A percentile compares a stretch with the other conserved stretches of the same genome.
phyloP scores from a whole-genome alignment of 2,113 vertebrate genomes.

The Lepisosteus osseus region DNA sequence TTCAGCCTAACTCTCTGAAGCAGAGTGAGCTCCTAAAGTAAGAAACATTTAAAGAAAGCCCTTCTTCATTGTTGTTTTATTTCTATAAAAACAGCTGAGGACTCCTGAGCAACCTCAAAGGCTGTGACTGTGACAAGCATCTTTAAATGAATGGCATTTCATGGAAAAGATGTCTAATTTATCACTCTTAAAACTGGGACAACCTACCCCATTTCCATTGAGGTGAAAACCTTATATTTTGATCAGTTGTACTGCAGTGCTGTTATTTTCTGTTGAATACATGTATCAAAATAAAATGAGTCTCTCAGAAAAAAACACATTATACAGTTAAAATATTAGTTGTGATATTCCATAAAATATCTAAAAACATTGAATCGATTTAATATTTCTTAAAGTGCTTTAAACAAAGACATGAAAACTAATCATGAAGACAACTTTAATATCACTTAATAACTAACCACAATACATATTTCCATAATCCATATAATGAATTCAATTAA shows the following conservation, averaged over 20 bases:
- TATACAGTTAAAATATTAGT: no score
- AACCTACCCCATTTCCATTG: constrained; percentile 13
- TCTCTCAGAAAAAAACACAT: no score
- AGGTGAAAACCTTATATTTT: constrained; percentile 19
- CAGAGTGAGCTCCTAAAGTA: constrained; percentile 11
- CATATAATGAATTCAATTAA: no score
- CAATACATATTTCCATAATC: no score
- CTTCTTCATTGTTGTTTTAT: constrained; percentile 1
- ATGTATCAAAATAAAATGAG: no score
- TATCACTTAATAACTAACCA: no score
- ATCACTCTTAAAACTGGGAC: constrained; percentile 28
- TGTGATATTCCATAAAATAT: no score
- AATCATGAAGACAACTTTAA: no score
- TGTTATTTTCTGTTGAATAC: no score
- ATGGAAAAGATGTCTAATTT: constrained; percentile 30
- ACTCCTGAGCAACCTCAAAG: constrained; percentile 21
- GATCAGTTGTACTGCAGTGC: not conserved
- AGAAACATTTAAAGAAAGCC: constrained; percentile 18
- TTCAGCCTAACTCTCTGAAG: constrained; percentile 21
- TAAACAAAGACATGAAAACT: no score
- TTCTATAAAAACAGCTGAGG: constrained; percentile 9
- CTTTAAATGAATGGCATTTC: constrained; percentile 28
- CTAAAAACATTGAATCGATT: no score
- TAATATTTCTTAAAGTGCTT: no score
- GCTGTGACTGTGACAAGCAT: constrained; percentile 11